Conservation (phyloP, 2,113 vertebrate genomes). For the Galemys pyrenaicus region DNA sequence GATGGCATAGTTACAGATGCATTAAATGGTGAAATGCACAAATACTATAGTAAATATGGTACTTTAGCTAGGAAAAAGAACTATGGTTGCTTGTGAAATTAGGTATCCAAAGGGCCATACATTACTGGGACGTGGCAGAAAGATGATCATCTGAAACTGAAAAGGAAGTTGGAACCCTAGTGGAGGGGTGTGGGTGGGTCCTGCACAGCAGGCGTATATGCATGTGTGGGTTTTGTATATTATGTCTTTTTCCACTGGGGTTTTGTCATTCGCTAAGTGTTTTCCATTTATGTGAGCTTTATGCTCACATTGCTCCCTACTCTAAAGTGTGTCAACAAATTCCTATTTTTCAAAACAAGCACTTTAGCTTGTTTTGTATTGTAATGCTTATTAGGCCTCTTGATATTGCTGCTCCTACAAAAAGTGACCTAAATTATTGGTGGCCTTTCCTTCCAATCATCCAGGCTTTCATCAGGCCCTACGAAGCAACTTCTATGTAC, state of each 20-base stretch:
- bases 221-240: too few species aligned
- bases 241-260: not conserved
- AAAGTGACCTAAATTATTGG: not conserved
- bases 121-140: not conserved
- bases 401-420: not conserved
- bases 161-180: not conserved
- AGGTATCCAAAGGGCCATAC: not conserved
- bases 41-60: not conserved
- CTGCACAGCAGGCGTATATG: rapidly evolving
- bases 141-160: not conserved
- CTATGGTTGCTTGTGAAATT: not conserved
- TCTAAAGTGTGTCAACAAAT: not conserved
- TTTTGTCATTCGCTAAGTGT: not conserved
- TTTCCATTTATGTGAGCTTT: not conserved
- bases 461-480: not conserved
- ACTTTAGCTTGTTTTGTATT: not conserved
- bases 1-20: not conserved
- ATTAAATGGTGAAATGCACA: not conserved
- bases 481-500: rapidly evolving
- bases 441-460: not conserved
- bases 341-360: conserved; percentile 16
- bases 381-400: not conserved
- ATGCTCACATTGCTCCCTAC: not conserved
- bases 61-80: not conserved
- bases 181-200: not conserved